phyloP scores from a whole-genome alignment of 2,797 vertebrate genomes.

The Tamandua tetradactyla region DNA sequence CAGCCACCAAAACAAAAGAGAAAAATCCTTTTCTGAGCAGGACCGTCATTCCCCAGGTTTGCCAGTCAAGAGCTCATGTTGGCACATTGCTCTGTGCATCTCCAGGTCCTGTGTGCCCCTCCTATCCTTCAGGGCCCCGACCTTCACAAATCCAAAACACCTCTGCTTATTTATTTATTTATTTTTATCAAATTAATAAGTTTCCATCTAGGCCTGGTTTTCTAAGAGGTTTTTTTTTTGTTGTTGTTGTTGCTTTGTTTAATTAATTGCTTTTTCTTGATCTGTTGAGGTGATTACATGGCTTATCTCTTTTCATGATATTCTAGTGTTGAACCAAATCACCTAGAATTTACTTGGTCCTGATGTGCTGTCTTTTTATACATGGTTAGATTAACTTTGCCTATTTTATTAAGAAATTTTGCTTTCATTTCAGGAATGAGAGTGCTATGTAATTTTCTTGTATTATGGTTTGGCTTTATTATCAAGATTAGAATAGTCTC shows the following conservation, averaged over 20 bases:
- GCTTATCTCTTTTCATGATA: neutral
- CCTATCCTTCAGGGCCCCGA: too few species aligned
- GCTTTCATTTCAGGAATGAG: slow-evolving; percentile 1
- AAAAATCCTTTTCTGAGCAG: too few species aligned
- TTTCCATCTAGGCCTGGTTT: neutral
- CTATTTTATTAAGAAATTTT: neutral
- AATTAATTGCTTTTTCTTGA: neutral
- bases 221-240: neutral
- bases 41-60: too few species aligned
- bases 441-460: neutral
- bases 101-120: too few species aligned
- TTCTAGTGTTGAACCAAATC: neutral
- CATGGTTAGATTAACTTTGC: neutral
- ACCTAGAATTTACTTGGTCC: neutral
- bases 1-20: too few species aligned
- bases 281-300: too few species aligned
- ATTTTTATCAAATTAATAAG: neutral
- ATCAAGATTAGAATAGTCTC: slow-evolving; percentile 16
- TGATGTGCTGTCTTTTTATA: neutral
- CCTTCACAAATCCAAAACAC: too few species aligned
- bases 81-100: too few species aligned
- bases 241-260: neutral
- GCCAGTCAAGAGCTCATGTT: too few species aligned
- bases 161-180: too few species aligned
- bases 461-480: slow-evolving; percentile 38